Evolutionary conservation across 2,888 invertebrate genomes (phyloP), one percentile per base, ranked within the genome.

Genomic region (Tipula confusa): DNA sequence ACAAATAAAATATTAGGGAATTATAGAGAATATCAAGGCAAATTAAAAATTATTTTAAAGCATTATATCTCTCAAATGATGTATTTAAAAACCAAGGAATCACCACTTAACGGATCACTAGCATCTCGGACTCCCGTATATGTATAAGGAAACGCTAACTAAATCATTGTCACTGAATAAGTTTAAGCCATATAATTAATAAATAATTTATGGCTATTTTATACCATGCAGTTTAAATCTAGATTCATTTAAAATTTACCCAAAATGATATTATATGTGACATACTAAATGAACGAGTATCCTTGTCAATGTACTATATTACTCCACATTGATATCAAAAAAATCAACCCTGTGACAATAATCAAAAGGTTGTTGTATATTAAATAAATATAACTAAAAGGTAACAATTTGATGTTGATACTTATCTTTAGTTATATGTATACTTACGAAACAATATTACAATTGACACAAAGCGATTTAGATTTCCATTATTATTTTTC

Each of bases 391-490:
- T 64, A 64, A 38, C 64, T 24, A 64, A 64, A 64, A 24, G 64
- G 64, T 64, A 64, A 64, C 64, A 24, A 64, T 64, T 24, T 64
- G 6, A 9, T 64, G 15, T 1, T 43, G 64, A 64, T 64, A 24
- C 64, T 64, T 64, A 64, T 64, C 64, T 64, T 24, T 64, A 64
- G n/a, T 24, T 18, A 48, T 48, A 48, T 18, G 18, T 15, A 64
- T 64, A 64, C 64, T 24, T 24, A 64, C 64, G 18, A 64, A 64
- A 64, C 64, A 64, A 64, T 64, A 64, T 64, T 64, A 64, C 64
- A 64, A 64, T 64, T 64, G 64, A 64, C 24, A 64, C 64, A 64
- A 64, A 64, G 24, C 64, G 64, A 64, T 64, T 64, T 24, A 64
- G 64, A 24, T 24, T 64, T 64, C 11, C 64, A 64, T 18, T 24